phyloP scores from a whole-genome alignment of 30 jellyfish, hydroid and myxozoan genomes.

The Rhopilema esculentum region DNA sequence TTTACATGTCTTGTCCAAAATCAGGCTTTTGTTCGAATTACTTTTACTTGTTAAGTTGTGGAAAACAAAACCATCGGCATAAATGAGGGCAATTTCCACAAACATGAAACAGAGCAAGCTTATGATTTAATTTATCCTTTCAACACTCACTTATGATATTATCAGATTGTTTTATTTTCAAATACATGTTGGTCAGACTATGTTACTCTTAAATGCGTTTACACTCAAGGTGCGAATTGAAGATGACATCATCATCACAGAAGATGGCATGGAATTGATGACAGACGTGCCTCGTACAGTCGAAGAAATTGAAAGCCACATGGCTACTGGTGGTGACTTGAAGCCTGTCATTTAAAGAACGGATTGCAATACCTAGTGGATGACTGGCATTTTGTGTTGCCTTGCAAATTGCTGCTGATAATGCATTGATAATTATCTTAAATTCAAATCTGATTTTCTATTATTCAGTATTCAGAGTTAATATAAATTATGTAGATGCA shows the following conservation, averaged over 20 bases:
- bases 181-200: too few relatives aligned
- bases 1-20: too few relatives aligned
- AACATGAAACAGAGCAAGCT: too few relatives aligned
- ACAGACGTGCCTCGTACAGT: conserved; percentile 97
- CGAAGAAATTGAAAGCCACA: conserved; percentile 84
- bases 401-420: neutral
- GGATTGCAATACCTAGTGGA: neutral
- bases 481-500: too few relatives aligned
- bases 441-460: neutral
- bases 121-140: too few relatives aligned
- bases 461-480: neutral
- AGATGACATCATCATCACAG: conserved; percentile 92
- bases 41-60: too few relatives aligned
- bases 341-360: conserved; percentile 57
- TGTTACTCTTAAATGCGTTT: too few relatives aligned
- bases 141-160: too few relatives aligned
- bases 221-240: conserved; percentile 89
- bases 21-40: too few relatives aligned
- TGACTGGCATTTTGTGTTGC: neutral
- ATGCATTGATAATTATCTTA: neutral
- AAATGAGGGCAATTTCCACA: too few relatives aligned
- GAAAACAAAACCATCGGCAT: too few relatives aligned
- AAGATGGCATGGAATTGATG: conserved; percentile 91
- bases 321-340: conserved; percentile 67
- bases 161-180: too few relatives aligned